A percentile compares a stretch with the other conserved stretches of the same genome.
These are phyloP conservation scores for Ellobium chinense DNA, from an alignment of 2,888 invertebrate genomes.

Conservation along the genomic window DNA sequence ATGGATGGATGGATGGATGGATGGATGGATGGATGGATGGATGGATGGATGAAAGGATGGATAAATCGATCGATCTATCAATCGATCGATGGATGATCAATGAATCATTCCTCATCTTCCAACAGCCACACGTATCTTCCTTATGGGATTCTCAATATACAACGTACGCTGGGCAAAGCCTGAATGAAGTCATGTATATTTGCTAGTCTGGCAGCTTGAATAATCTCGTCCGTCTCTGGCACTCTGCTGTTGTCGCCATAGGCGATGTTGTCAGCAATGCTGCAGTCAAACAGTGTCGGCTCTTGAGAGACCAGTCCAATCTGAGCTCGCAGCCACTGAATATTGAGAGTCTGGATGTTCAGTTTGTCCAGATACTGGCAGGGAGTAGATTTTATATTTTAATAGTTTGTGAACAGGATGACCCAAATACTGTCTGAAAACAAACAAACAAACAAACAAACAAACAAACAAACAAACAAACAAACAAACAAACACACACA, in stretches of 20 bases:
- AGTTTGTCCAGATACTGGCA: constrained; percentile 72
- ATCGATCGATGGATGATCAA: too few relatives aligned
- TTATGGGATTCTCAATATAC: too few relatives aligned
- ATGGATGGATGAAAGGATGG: too few relatives aligned
- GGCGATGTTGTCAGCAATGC: constrained; percentile 93
- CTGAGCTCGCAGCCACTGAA: constrained; percentile 84
- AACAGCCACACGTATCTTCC: too few relatives aligned
- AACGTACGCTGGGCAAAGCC: constrained; percentile 83
- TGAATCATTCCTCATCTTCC: too few relatives aligned
- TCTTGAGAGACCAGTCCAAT: constrained; percentile 96
- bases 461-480: neutral
- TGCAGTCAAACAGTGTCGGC: constrained; percentile 92
- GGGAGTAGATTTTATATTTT: too few relatives aligned
- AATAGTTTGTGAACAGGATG: too few relatives aligned
- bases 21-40: too few relatives aligned
- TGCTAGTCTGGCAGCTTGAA: constrained; percentile 85
- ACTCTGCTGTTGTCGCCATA: constrained; percentile 90
- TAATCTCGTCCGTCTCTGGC: constrained; percentile 86
- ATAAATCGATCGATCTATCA: too few relatives aligned
- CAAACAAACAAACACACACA: neutral
- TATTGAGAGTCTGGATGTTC: constrained; percentile 85
- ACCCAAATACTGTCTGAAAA: too few relatives aligned
- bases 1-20: too few relatives aligned
- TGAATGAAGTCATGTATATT: constrained; percentile 92
- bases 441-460: too few relatives aligned